A percentile compares a stretch with the other conserved stretches of the same genome.
Conservation (phyloP, 2,888 invertebrate species). For the Arge pagana region DNA sequence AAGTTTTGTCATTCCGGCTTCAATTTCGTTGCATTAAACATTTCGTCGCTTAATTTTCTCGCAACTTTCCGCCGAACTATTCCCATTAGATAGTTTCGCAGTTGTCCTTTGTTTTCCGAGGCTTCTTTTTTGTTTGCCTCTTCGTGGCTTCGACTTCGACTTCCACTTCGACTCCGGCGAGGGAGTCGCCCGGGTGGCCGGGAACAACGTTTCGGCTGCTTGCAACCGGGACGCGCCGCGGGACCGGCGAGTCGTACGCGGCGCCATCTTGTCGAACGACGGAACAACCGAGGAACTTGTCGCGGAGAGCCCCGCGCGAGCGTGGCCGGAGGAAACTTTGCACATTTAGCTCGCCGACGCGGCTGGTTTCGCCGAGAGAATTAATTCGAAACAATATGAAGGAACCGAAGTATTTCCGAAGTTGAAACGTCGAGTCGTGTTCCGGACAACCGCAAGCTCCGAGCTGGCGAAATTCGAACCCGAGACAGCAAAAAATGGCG, state of each 20-base stretch:
- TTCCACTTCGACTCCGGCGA: too few species aligned
- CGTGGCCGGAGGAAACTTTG: conserved; percentile 45
- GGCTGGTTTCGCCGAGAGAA: conserved; percentile 21
- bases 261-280: conserved; percentile 10
- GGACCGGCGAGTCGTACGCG: conserved; percentile 9
- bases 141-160: conserved; percentile 29
- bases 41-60: conserved; percentile 40
- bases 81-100: conserved; percentile 47
- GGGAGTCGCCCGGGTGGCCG: too few species aligned
- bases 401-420: too few species aligned
- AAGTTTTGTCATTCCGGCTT: too few species aligned
- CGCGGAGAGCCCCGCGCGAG: conserved; percentile 35
- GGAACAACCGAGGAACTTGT: conserved; percentile 11
- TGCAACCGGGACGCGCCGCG: conserved; percentile 19
- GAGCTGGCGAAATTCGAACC: too few species aligned
- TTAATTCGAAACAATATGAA: conserved; percentile 18
- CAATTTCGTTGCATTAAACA: conserved; percentile 37
- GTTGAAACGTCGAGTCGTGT: too few species aligned
- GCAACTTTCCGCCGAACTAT: conserved; percentile 43
- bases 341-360: conserved; percentile 44
- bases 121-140: conserved; percentile 19
- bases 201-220: too few species aligned
- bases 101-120: conserved; percentile 42
- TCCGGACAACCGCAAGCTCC: too few species aligned
- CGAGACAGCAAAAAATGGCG: too few species aligned